A percentile compares a stretch with the other conserved stretches of the same genome.
phyloP scores from a whole-genome alignment of 2,797 vertebrate genomes.

The Bradypodion ventrale region DNA sequence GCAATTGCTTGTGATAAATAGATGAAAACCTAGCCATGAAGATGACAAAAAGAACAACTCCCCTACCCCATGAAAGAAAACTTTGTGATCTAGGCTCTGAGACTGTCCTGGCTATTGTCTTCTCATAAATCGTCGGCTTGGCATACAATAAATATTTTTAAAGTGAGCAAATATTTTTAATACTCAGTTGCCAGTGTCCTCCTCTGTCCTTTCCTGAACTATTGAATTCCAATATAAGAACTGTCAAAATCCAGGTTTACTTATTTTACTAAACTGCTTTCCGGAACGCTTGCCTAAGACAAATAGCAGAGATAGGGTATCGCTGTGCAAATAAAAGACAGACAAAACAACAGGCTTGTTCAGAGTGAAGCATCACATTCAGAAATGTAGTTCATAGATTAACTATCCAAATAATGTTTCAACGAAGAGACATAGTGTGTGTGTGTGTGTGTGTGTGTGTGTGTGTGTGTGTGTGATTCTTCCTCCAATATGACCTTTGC shows the following conservation, averaged over 20 bases:
- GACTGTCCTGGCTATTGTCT: neutral
- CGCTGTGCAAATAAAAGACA: neutral
- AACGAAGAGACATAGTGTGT: neutral
- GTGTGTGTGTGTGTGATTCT: neutral
- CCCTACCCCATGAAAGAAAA: neutral
- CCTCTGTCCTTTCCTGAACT: conserved; percentile 20
- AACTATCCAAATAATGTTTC: neutral
- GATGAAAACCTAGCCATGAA: rapidly evolving
- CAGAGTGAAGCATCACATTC: conserved; percentile 14
- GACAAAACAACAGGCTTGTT: neutral
- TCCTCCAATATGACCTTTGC: neutral
- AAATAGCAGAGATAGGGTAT: neutral
- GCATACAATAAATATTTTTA: conserved; percentile 34
- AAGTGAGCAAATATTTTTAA: conserved; percentile 32
- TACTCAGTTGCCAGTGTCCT: conserved; percentile 19
- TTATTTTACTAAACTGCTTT: conserved; percentile 40
- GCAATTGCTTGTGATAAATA: neutral
- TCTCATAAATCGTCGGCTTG: conserved; percentile 33
- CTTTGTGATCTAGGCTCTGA: conserved; percentile 13
- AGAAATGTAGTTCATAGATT: conserved; percentile 22
- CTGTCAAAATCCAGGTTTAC: conserved; percentile 6
- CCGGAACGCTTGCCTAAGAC: conserved; percentile 10
- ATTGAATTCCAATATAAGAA: conserved; percentile 11
- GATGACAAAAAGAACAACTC: conserved; percentile 5
- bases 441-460: neutral